phyloP scores from a whole-genome alignment of 2,113 vertebrate genomes.

The Phodopus roborovskii region DNA sequence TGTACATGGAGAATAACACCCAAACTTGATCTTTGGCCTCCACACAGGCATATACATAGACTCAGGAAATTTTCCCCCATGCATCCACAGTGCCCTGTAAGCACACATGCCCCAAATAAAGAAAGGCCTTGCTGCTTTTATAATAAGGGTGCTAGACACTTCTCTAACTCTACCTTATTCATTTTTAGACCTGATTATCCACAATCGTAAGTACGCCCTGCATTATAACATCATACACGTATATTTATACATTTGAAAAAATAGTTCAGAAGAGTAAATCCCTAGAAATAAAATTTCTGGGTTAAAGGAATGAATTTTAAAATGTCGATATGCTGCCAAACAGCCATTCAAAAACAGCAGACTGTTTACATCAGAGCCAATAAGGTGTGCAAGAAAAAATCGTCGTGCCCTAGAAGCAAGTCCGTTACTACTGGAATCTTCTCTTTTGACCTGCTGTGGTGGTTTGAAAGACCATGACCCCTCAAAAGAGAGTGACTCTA shows the following conservation, averaged over 20 bases:
- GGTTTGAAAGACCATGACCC: no score
- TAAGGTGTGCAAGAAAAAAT: neutral
- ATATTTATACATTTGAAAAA: neutral
- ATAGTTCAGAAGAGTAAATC: neutral
- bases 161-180: neutral
- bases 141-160: neutral
- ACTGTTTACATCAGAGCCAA: neutral
- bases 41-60: neutral
- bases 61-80: neutral
- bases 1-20: no score
- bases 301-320: slow-evolving; percentile 51
- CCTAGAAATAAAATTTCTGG: slow-evolving; percentile 39
- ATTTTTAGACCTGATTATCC: slow-evolving; percentile 46
- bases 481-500: no score
- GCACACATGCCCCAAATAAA: no score
- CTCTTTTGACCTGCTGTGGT: neutral
- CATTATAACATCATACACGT: neutral
- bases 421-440: neutral
- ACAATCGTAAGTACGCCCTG: neutral
- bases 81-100: no score
- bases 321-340: slow-evolving; percentile 10
- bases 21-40: neutral
- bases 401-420: neutral
- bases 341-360: slow-evolving; percentile 26
- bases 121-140: neutral